Evolutionary conservation across 1,140 invertebrate species (phyloP).

Genomic region (Bombus confusus): DNA sequence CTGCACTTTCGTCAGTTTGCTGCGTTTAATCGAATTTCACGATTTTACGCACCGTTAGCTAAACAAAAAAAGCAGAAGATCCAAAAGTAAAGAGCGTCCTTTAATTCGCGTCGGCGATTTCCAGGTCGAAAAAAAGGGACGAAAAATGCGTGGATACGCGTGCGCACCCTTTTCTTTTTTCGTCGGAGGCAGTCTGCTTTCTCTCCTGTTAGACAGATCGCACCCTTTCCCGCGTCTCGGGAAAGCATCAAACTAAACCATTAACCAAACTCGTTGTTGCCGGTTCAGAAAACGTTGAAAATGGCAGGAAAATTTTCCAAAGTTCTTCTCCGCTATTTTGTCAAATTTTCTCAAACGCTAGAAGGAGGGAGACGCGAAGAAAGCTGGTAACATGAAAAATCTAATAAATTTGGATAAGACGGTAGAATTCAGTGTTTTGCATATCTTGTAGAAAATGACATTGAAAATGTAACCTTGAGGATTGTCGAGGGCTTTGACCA

Average conservation of each 20-base stretch:
- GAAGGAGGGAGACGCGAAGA: rapidly evolving
- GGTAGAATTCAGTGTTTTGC: background rate
- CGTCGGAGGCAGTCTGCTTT: constrained; percentile 47
- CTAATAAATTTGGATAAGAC: background rate
- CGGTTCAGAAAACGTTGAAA: background rate
- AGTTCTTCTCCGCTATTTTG: background rate
- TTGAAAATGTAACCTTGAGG: background rate
- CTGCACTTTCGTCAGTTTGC: no score
- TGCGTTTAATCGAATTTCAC: no score
- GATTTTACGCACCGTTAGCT: no score
- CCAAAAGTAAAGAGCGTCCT: background rate
- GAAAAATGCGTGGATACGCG: constrained; percentile 13
- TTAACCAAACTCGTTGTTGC: constrained; percentile 3
- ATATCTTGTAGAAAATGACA: background rate
- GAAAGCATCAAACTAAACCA: background rate
- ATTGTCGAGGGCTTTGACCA: background rate
- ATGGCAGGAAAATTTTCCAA: background rate
- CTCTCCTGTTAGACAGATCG: constrained; percentile 34
- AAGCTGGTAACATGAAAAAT: no score
- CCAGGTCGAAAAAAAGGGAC: background rate
- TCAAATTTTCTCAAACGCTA: no score
- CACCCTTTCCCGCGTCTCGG: constrained; percentile 48
- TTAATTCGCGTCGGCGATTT: constrained; percentile 31
- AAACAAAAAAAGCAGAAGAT: background rate
- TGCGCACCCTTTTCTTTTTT: constrained; percentile 40